Base-by-base conservation (phyloP, 2,888 invertebrate species). In the Cremastobaeus sp. region DNA sequence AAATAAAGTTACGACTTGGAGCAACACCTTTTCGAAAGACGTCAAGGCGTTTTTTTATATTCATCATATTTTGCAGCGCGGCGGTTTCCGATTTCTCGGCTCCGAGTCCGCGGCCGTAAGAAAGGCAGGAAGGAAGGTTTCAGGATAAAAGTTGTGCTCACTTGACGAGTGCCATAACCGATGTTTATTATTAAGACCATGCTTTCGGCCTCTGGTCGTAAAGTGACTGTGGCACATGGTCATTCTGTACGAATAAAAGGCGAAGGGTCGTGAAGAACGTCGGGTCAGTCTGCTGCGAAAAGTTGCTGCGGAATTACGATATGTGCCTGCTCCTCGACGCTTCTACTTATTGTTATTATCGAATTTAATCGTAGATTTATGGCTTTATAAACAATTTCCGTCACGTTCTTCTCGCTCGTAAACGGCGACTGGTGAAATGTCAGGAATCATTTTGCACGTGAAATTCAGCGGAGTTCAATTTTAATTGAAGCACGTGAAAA, bases 171-270 rank as follows among this genome's bases (percentile, higher is more conserved):
- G 71, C 74, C 60, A 68, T 77, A 75, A 70, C 71, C 69, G 71
- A 74, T 71, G 71, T 78, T 76, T 70, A 76, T 76, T 78, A 77
- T 78, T 76, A 77, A 76, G 77, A 72, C 75, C 69, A 55, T 57
- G 72, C 77, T 71, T 77, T 77, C 74, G 75, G 65, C 70, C 60
- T 69, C 32, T 54, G 65, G 45, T 77, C 76, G 77, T 81, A 80
- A 80, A 80, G 76, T 76, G 65, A 64, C 73, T 65, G 54, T 59
- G 64, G 60, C 65, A 69, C 76, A 77, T 72, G 77, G 77, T 76
- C 74, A 73, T 77, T 77, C 76, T 66, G 73, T 62, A 43, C 73
- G 70, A 71, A 66, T 68, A 69, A 69, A 77, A 64, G 64, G 64
- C 35, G 45, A 65, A 74, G 65, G 65, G 60, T 75, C 70, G 70